These are phyloP conservation scores for Coremacera marginata DNA, from an alignment of 2,888 invertebrate species.

Conservation along the genomic window DNA sequence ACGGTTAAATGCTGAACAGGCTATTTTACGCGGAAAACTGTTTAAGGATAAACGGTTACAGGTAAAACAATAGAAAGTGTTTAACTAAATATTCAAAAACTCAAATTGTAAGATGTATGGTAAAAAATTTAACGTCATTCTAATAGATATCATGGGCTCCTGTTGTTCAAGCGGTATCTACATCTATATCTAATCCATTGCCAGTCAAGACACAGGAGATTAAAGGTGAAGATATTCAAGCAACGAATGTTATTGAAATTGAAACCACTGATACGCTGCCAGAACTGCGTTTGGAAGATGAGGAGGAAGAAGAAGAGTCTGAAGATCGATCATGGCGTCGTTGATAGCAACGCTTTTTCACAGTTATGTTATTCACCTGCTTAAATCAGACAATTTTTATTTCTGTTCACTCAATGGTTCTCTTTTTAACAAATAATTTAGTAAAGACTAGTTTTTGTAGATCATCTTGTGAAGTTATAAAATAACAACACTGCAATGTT, in stretches of 20 bases:
- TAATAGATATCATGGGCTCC: constrained; percentile 64
- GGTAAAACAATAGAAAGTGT: constrained; percentile 70
- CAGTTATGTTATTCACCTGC: background rate
- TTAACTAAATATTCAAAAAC: background rate
- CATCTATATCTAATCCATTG: constrained; percentile 50
- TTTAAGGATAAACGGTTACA: constrained; percentile 82
- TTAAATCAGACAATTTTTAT: background rate
- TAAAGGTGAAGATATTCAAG: constrained; percentile 34
- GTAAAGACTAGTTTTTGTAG: background rate
- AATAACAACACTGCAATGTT: constrained; percentile 8
- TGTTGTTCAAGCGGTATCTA: constrained; percentile 52
- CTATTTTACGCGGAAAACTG: constrained; percentile 69
- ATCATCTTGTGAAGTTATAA: constrained; percentile 14
- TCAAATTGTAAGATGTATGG: background rate
- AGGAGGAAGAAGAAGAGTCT: constrained; percentile 88
- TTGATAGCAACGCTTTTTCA: constrained; percentile 71
- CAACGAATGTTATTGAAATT: constrained; percentile 55
- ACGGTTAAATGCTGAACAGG: constrained; percentile 68
- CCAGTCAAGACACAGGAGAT: constrained; percentile 42
- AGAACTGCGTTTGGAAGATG: constrained; percentile 81
- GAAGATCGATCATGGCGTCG: constrained; percentile 92
- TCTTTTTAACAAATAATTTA: background rate
- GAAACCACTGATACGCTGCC: constrained; percentile 70
- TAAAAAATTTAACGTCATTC: background rate
- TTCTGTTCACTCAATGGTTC: background rate